Percentiles rank a stretch among this genome's conserved stretches.
Conservation (phyloP, 2,113 vertebrate genomes). For the Ondatra zibethicus region DNA sequence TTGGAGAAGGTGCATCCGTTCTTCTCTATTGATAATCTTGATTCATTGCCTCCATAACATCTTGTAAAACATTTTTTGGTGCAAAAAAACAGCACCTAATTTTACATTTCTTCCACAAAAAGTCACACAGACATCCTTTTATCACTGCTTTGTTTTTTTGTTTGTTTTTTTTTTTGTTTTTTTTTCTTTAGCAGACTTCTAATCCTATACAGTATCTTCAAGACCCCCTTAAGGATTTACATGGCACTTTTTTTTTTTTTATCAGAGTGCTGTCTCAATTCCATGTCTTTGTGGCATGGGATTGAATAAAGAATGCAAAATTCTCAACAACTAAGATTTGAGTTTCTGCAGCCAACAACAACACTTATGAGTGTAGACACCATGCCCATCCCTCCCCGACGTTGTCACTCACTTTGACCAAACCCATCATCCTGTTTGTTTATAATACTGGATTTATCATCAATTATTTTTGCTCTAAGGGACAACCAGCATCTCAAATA, state of each 20-base stretch:
- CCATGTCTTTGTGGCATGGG: neutral
- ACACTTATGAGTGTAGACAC: neutral
- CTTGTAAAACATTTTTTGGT: neutral
- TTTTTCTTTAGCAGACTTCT: neutral
- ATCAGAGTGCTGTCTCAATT: neutral
- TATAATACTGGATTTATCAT: neutral
- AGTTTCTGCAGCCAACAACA: neutral
- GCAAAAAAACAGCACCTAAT: neutral
- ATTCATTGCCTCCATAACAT: neutral
- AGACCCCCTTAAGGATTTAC: neutral
- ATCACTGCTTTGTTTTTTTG: neutral
- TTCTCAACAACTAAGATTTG: neutral
- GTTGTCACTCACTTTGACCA: neutral
- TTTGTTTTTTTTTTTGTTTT: too few species aligned
- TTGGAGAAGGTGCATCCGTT: neutral
- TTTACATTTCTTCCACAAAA: neutral
- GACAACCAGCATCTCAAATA: neutral
- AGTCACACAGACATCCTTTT: neutral
- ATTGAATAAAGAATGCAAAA: neutral
- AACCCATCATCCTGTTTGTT: neutral
- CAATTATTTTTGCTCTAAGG: neutral
- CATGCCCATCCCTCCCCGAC: accelerated
- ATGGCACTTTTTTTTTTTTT: neutral
- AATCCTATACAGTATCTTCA: neutral
- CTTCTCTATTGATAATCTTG: neutral